Evolutionary conservation across 2,113 vertebrate genomes (phyloP), one percentile per base, ranked within the genome.

Genomic region (Edolisoma coerulescens): DNA sequence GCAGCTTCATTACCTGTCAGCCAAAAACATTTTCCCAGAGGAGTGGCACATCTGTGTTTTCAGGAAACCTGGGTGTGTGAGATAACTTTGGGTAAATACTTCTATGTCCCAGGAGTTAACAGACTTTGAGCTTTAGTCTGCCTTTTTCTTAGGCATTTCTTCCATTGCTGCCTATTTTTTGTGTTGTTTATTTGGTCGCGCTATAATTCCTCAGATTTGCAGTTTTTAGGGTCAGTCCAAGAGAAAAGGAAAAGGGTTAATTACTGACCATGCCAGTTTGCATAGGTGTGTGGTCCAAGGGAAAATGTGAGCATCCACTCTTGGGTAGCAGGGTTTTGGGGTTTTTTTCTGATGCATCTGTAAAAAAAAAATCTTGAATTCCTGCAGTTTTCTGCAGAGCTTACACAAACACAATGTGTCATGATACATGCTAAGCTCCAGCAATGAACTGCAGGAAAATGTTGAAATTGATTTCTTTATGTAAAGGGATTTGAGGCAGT

Each of bases 401-500:
- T 78, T 57, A 52, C 17, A 24, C 32, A 63, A 94, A 71, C 30
- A 71, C 21, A 6, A 0, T 44, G 37, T 91, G 26, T 54, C 45
- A 15, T 32, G 52, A 37, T 78, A 54, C 23, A 15, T 50, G 18
- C 74, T 77, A 89, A 93, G 54, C 33, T 47, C 24, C 77, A 68
- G 42, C 2, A 1, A 41, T 45, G 56, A 90, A 26, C 27, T 71
- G 56, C 73, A 59, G 84, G 33, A 56, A 82, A 74, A 71, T 20
- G 42, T 37, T 90, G 45, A 61, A 73, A 81, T 39, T 78, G 10
- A 74, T 91, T 95, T 91, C 23, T 93, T 74, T 76, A 14, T 59
- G 4, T 75, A 71, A 79, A 79, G 22, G 35, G 52, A 75, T 91
- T 93, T 78, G 56, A 82, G 82, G 81, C 32, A 75, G 69, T 84